These are phyloP conservation scores for Salvator merianae DNA, from an alignment of 2,113 vertebrate genomes.

Conservation along the genomic window DNA sequence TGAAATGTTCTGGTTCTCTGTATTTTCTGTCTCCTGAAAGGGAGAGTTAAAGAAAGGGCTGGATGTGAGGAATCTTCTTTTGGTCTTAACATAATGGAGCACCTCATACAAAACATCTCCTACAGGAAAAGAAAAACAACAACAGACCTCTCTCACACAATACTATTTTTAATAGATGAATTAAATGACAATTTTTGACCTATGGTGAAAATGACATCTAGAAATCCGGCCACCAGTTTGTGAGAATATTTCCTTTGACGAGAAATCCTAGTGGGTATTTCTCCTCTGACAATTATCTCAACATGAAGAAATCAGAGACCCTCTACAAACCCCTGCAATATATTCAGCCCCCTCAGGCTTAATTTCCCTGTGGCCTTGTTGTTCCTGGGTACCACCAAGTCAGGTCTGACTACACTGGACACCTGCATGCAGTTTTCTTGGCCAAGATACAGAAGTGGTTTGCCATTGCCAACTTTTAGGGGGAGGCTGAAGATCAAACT, in stretches of 20 bases:
- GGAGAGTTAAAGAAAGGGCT: conserved; percentile 54
- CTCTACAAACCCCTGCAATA: not conserved
- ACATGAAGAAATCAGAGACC: not conserved
- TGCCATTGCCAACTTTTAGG: no score
- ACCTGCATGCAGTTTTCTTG: not conserved
- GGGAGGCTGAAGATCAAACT: no score
- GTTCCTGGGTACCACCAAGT: no score
- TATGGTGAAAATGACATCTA: not conserved
- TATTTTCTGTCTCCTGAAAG: conserved; percentile 37
- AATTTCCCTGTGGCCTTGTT: not conserved
- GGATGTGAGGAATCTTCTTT: conserved; percentile 74
- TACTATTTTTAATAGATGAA: not conserved
- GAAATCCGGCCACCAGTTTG: not conserved
- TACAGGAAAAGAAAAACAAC: conserved; percentile 50
- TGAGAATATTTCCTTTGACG: not conserved
- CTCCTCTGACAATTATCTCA: not conserved
- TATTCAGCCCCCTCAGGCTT: not conserved
- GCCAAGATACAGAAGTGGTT: no score
- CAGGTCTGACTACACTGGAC: not conserved
- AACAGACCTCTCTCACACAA: not conserved
- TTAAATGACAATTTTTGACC: not conserved
- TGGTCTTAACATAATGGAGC: conserved; percentile 86
- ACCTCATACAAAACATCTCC: conserved; percentile 93
- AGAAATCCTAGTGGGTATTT: not conserved
- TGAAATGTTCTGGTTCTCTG: not conserved